Evolutionary conservation across 1,140 invertebrate species (phyloP), one percentile per base, ranked within the genome.

Genomic region (Drosophila trapezifrons): DNA sequence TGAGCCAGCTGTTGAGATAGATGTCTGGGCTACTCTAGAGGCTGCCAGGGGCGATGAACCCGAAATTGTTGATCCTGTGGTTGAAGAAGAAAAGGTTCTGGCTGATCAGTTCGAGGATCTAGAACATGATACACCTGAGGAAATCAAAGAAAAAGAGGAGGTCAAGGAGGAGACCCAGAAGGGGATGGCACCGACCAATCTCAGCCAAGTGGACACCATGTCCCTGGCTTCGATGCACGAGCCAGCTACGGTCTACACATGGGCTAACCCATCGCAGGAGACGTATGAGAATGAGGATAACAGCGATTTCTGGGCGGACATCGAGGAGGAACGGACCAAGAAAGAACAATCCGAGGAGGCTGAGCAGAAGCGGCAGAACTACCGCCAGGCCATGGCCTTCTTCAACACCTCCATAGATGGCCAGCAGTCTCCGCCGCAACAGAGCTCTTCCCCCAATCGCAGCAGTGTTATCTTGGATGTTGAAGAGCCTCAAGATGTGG

Each of bases 341-440:
- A 87, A 67, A 8, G 60, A 80, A 7, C 73, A 73, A 27, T n/a
- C 60, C 5, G 83, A 90, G 40, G 89, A 91, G 17, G 85, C 76
- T 1, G 89, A 91, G 4, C 74, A 86, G 17, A 91, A 90, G 15
- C 78, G 90, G 0, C 87, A 83, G 8, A 91, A 91, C 38, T 91
- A 91, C 69, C 75, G 86, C 7, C 83, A 91, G 45, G 90, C 90
- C 18, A 91, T 90, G 90, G 90, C 90, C 2, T 91, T 91, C 69
- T 91, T 91, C 46, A 91, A 63, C 25, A 91, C 87, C 13, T 89
- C 90, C n/a, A 80, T 91, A 18, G 90, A 91, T 58, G 90, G 86
- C 2, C 80, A 90, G 18, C 90, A 91, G 18, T 60, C 84, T 15
- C 65, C 86, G 10, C 63, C 65, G 2, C 58, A 76, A n/a, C 57